phyloP scores from a whole-genome alignment of 2,888 invertebrate genomes.

The Drosophila limbata region DNA sequence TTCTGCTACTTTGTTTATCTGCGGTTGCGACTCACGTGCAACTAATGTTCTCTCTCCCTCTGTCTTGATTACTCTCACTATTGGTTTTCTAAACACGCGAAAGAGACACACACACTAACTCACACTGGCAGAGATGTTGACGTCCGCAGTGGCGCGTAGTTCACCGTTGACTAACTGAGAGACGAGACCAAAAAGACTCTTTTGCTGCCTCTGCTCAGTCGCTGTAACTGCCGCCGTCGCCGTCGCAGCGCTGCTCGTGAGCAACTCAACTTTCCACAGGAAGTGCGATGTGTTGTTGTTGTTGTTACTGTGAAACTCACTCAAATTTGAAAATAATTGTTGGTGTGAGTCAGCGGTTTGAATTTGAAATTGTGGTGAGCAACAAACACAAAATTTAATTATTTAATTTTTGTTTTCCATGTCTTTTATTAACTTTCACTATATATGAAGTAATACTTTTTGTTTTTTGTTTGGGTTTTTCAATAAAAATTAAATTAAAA shows the following conservation, averaged over 20 bases:
- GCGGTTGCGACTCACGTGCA: slow-evolving; percentile 59
- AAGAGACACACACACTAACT: slow-evolving; percentile 22
- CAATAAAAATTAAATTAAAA: too few relatives aligned
- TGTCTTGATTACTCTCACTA: neutral
- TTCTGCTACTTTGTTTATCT: slow-evolving; percentile 67
- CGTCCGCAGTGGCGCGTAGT: slow-evolving; percentile 73
- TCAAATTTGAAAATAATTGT: slow-evolving; percentile 45
- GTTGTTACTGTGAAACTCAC: slow-evolving; percentile 42
- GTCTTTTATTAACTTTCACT: neutral
- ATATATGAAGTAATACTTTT: too few relatives aligned
- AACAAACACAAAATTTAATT: slow-evolving; percentile 48
- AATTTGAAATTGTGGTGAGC: slow-evolving; percentile 15
- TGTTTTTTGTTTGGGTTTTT: too few relatives aligned
- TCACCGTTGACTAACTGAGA: slow-evolving; percentile 70
- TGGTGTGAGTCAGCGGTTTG: slow-evolving; percentile 20
- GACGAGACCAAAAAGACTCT: slow-evolving; percentile 27
- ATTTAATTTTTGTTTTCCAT: slow-evolving; percentile 1
- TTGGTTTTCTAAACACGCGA: slow-evolving; percentile 12
- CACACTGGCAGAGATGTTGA: slow-evolving; percentile 30
- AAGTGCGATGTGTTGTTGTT: slow-evolving; percentile 15
- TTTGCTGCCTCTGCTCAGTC: slow-evolving; percentile 34
- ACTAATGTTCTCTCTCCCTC: slow-evolving; percentile 29
- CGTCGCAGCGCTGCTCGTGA: slow-evolving; percentile 38
- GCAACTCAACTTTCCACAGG: slow-evolving; percentile 56
- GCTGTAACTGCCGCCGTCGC: slow-evolving; percentile 24